A percentile compares a stretch with the other conserved stretches of the same genome.
Evolutionary conservation across 1,140 invertebrate genomes (phyloP).

Genomic region (Protaetia brevitarsis): DNA sequence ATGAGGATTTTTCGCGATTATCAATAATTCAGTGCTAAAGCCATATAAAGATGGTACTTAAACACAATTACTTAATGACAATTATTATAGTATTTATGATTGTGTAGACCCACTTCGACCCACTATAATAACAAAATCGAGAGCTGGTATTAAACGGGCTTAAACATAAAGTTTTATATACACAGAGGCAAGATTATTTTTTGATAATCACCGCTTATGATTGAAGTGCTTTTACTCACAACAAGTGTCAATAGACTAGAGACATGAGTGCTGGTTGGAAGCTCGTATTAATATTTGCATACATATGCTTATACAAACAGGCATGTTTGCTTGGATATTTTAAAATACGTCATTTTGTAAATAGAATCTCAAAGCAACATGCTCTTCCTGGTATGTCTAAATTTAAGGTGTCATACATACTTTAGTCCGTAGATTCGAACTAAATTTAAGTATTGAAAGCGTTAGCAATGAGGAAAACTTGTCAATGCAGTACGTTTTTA

Average conservation of each 20-base stretch:
- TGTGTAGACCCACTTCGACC: background rate
- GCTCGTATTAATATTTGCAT: too few relatives aligned
- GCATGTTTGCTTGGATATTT: too few relatives aligned
- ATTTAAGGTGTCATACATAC: too few relatives aligned
- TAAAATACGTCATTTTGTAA: too few relatives aligned
- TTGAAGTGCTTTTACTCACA: background rate
- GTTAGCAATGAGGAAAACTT: too few relatives aligned
- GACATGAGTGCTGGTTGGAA: too few relatives aligned
- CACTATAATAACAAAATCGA: background rate
- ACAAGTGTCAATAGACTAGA: slow-evolving; percentile 4
- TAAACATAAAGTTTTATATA: background rate
- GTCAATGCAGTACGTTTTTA: too few relatives aligned
- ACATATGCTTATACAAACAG: too few relatives aligned
- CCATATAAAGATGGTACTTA: background rate
- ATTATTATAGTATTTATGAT: background rate
- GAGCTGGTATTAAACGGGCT: background rate
- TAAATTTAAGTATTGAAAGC: too few relatives aligned
- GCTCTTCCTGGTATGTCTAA: too few relatives aligned
- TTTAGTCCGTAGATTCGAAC: too few relatives aligned
- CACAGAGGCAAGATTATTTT: background rate
- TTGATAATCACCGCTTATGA: background rate
- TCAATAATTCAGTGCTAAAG: background rate
- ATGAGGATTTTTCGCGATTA: background rate
- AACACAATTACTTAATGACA: background rate
- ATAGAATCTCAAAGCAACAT: too few relatives aligned